Conservation (phyloP, 1,140 invertebrate genomes). For the Oryctes rhinoceros region DNA sequence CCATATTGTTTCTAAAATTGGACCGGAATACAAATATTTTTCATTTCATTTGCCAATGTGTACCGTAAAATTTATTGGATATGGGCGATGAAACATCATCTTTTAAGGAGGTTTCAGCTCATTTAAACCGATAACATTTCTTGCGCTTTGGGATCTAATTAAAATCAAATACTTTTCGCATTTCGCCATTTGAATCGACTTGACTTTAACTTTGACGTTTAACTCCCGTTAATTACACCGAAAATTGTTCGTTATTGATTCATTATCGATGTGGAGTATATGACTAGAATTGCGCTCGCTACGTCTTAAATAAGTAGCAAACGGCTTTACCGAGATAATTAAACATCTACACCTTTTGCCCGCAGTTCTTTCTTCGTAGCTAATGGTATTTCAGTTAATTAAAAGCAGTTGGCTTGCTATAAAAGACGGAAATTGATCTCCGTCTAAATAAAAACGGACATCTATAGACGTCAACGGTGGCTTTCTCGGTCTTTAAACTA, state of each 20-base stretch:
- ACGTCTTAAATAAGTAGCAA: neutral
- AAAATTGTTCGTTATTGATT: neutral
- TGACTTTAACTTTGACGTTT: neutral
- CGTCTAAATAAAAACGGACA: neutral
- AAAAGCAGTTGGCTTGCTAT: neutral
- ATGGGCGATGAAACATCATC: no score
- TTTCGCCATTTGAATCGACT: neutral
- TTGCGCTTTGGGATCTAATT: neutral
- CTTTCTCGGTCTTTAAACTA: neutral
- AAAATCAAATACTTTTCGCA: neutral
- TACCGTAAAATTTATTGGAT: no score
- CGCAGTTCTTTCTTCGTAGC: neutral
- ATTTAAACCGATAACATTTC: no score
- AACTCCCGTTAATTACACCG: neutral
- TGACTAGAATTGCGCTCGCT: neutral
- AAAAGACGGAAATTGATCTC: constrained; percentile 4
- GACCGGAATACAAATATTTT: no score
- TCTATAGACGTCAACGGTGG: neutral
- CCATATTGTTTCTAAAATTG: no score
- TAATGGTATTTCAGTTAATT: constrained; percentile 12
- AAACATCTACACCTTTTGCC: constrained; percentile 1
- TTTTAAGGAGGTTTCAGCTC: no score
- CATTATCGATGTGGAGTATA: neutral
- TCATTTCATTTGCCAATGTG: no score
- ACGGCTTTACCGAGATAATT: neutral